These are phyloP conservation scores for Tinea trinotella DNA, from an alignment of 2,888 invertebrate species.

Conservation along the genomic window DNA sequence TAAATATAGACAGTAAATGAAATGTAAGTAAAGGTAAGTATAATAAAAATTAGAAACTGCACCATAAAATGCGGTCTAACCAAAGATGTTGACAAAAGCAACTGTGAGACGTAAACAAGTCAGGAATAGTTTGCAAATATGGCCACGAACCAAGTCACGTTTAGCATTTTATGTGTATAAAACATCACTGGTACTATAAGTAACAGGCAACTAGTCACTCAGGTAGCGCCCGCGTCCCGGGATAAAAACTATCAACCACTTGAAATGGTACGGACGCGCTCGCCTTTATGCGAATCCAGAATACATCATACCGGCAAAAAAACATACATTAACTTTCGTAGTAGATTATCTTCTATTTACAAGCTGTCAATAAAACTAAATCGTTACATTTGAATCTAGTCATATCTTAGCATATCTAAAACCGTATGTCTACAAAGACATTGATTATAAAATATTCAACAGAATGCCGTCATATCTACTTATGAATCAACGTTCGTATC, in stretches of 20 bases:
- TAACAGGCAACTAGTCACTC: slow-evolving; percentile 31
- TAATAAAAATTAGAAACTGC: no score
- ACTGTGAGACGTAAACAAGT: slow-evolving; percentile 7
- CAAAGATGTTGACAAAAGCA: slow-evolving; percentile 6
- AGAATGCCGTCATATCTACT: slow-evolving; percentile 10
- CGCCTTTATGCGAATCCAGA: slow-evolving; percentile 16
- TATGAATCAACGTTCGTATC: slow-evolving; percentile 15
- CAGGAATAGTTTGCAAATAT: slow-evolving; percentile 17
- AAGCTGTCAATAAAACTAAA: no score
- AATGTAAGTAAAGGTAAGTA: no score
- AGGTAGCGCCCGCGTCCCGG: slow-evolving; percentile 60
- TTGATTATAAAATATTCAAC: not conserved
- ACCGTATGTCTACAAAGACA: not conserved
- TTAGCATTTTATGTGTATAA: slow-evolving; percentile 6
- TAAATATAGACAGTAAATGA: no score
- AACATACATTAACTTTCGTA: slow-evolving; percentile 8
- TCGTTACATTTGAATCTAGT: no score
- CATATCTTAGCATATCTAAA: not conserved
- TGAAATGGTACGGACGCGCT: slow-evolving; percentile 52
- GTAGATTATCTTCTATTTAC: not conserved
- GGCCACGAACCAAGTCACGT: slow-evolving; percentile 15
- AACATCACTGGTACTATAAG: not conserved
- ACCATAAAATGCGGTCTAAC: not conserved
- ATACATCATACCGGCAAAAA: not conserved
- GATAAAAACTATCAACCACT: slow-evolving; percentile 60